Conservation (phyloP, 2,888 invertebrate genomes). For the Lycophotia porphyrea region DNA sequence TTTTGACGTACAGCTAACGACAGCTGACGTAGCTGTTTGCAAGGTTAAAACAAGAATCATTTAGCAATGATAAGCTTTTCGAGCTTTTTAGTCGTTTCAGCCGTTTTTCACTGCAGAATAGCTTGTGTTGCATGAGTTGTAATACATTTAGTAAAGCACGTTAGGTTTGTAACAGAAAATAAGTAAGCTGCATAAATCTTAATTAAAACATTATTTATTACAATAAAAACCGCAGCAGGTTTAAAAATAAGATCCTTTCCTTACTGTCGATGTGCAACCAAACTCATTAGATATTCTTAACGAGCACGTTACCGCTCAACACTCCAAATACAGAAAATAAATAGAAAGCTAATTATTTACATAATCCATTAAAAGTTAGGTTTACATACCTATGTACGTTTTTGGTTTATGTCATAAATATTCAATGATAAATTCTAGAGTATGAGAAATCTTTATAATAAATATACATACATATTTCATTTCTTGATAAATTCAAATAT, state of each 20-base stretch:
- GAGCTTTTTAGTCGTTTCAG: not conserved
- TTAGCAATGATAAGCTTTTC: not conserved
- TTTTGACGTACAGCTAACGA: not conserved
- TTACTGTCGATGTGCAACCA: conserved; percentile 52
- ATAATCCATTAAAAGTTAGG: conserved; percentile 61
- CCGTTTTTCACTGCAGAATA: not conserved
- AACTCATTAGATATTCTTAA: conserved; percentile 63
- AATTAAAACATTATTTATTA: conserved; percentile 46
- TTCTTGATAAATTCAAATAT: conserved; percentile 45
- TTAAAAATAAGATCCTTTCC: conserved; percentile 48
- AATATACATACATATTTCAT: conserved; percentile 22
- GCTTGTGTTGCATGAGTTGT: not conserved
- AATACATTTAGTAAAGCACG: not conserved
- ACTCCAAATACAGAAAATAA: conserved; percentile 60
- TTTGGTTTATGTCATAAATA: conserved; percentile 54
- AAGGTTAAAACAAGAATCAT: not conserved
- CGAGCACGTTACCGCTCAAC: conserved; percentile 57
- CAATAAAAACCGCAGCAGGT: conserved; percentile 9
- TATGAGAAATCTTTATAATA: conserved; percentile 35
- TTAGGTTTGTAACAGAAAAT: not conserved
- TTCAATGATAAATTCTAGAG: conserved; percentile 51
- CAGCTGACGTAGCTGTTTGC: not conserved
- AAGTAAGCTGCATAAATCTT: conserved; percentile 31
- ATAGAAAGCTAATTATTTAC: conserved; percentile 72
- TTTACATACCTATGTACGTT: conserved; percentile 46